A percentile compares a stretch with the other conserved stretches of the same genome.
Evolutionary conservation across 64 coral and sea anemone genomes (phyloP).

Genomic region (Acropora yongei): DNA sequence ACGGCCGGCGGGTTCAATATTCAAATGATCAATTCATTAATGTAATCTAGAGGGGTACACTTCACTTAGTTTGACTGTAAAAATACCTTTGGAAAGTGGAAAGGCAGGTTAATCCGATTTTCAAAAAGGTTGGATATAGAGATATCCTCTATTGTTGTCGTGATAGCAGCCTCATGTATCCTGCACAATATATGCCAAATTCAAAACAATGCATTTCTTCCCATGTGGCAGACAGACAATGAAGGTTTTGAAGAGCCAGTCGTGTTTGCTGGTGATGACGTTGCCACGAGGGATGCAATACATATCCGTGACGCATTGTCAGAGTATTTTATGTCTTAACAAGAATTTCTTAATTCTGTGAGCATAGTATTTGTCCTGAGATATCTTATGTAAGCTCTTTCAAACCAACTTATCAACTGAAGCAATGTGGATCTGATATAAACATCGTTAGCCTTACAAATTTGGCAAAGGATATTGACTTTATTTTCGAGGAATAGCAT

Average conservation of each 20-base stretch:
- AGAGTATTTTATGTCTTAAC: not conserved
- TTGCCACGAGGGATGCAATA: conserved; percentile 5
- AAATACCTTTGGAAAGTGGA: conserved; percentile 63
- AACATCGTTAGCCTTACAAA: too few relatives aligned
- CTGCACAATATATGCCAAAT: conserved; percentile 4
- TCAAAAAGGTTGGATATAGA: conserved; percentile 55
- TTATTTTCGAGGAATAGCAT: too few relatives aligned
- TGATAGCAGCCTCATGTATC: too few relatives aligned
- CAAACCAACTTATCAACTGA: too few relatives aligned
- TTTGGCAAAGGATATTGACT: too few relatives aligned
- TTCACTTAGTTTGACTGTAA: not conserved
- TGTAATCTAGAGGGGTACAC: too few relatives aligned
- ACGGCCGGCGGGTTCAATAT: too few relatives aligned
- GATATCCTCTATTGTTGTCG: conserved; percentile 8
- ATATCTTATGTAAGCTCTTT: too few relatives aligned
- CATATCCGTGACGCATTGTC: conserved; percentile 6
- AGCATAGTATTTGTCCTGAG: not conserved
- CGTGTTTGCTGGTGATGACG: conserved; percentile 1
- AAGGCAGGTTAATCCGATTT: conserved; percentile 57
- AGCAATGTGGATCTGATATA: too few relatives aligned
- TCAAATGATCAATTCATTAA: too few relatives aligned
- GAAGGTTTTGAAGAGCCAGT: not conserved
- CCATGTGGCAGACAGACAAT: not conserved
- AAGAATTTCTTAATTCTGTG: not conserved
- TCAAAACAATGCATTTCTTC: conserved; percentile 2